These are phyloP conservation scores for Pempheris klunzingeri DNA, from an alignment of 2,797 vertebrate genomes.

Conservation along the genomic window DNA sequence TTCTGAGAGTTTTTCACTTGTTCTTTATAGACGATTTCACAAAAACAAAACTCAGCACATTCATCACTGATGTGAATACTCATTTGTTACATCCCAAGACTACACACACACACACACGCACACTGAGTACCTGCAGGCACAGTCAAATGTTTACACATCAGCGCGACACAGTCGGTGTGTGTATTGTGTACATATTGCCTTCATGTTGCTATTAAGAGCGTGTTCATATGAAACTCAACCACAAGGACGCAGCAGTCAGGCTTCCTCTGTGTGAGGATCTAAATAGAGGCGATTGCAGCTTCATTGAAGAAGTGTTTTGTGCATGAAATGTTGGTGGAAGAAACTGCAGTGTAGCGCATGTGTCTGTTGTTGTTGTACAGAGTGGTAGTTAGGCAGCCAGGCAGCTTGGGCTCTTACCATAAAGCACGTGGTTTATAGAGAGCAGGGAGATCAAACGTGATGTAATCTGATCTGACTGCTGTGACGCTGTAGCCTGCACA, in stretches of 20 bases:
- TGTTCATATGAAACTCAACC: background rate
- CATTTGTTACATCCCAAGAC: background rate
- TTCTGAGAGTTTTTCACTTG: background rate
- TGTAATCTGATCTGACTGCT: slow-evolving; percentile 52
- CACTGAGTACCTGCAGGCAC: background rate
- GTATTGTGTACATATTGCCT: background rate
- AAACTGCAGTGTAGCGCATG: slow-evolving; percentile 5
- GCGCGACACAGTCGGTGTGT: background rate
- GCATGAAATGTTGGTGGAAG: background rate
- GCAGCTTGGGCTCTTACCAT: slow-evolving; percentile 39
- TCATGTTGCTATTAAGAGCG: background rate
- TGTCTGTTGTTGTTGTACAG: slow-evolving; percentile 14
- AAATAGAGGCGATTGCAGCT: background rate
- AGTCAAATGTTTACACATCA: background rate
- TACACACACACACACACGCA: background rate
- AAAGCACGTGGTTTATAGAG: slow-evolving; percentile 72
- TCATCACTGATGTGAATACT: background rate
- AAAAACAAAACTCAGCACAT: background rate
- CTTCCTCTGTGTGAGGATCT: background rate
- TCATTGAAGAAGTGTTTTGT: background rate
- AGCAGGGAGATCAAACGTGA: slow-evolving; percentile 21
- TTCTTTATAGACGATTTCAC: too few species aligned
- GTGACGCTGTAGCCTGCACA: background rate
- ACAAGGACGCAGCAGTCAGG: background rate
- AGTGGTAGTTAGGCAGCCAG: background rate